Evolutionary conservation across 2,888 invertebrate genomes (phyloP), one percentile per base, ranked within the genome.

Genomic region (Acrobasis suavella): DNA sequence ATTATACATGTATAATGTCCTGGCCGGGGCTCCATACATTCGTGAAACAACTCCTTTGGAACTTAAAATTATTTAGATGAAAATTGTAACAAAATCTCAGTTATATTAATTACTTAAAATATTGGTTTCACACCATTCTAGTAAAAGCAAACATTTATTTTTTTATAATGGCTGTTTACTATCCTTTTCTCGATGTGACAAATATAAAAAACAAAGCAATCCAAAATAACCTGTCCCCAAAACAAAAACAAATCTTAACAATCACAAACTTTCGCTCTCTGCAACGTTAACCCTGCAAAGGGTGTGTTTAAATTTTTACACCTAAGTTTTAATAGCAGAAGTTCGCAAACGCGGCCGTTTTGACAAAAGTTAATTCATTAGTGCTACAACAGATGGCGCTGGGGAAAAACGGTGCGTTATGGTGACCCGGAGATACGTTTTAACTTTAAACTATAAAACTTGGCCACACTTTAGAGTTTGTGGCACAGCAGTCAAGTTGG

Each of bases 311-410:
- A 42, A 46, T 42, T 56, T 56, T 56, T 56, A 56, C 17, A 56
- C 56, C 56, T 56, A 56, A 56, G 42, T 56, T 56, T 56, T 56
- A 56, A 56, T 56, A 42, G 56, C 42, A 8, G 1, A 56, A 56
- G 56, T 56, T 56, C 5, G 14, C 12, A 16, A 56, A 56, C 56
- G 39, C 56, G 15, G 56, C 56, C 56, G 22, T 56, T 56, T 56
- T 56, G 56, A 14, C 59, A 50, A 60, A 60, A 60, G 59, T 60
- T 60, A 60, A 60, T 60, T 60, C 59, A 60, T 60, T 60, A 60
- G 38, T 8, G 50, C 50, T 9, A 49, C 38, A 39, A 51, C 59
- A 60, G 59, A 60, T 60, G 59, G 50, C 50, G 59, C 15, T 38
- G 37, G 59, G 59, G 59, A 50, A 50, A 59, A 59, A 59, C 15